phyloP scores from a whole-genome alignment of 2,113 vertebrate genomes.

The Nibea coibor region DNA sequence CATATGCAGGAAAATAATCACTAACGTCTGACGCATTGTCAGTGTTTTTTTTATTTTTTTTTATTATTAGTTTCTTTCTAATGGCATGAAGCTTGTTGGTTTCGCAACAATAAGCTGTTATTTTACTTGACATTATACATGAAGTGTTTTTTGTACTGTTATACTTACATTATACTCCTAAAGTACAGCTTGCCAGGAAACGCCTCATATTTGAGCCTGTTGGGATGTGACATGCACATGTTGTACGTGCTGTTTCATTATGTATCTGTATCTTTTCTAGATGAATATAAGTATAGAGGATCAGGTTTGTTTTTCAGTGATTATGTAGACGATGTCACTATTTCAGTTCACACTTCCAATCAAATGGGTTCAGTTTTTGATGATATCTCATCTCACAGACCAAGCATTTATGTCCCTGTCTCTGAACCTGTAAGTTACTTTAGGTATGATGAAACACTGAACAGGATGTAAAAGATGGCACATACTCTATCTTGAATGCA shows the following conservation, averaged over 20 bases:
- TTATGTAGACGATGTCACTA: background rate
- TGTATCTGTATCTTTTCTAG: background rate
- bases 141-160: slow-evolving; percentile 20
- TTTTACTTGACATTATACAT: slow-evolving; percentile 17
- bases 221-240: background rate
- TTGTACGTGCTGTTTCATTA: background rate
- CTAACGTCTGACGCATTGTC: background rate
- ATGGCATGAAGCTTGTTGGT: background rate
- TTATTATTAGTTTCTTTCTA: background rate
- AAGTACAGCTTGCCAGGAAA: slow-evolving; percentile 9
- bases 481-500: slow-evolving; percentile 22
- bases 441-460: slow-evolving; percentile 48
- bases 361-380: background rate
- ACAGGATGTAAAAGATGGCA: slow-evolving; percentile 36
- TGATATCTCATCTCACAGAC: background rate
- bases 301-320: background rate
- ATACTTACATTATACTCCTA: slow-evolving; percentile 3
- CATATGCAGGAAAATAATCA: slow-evolving; percentile 3
- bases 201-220: slow-evolving; percentile 22
- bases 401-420: background rate
- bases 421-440: slow-evolving; percentile 29
- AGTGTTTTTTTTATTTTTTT: too few species aligned
- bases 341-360: background rate
- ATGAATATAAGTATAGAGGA: background rate
- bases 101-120: slow-evolving; percentile 32